A percentile compares a stretch with the other conserved stretches of the same genome.
phyloP scores from a whole-genome alignment of 2,113 vertebrate species.

The Chrysochloris asiatica region DNA sequence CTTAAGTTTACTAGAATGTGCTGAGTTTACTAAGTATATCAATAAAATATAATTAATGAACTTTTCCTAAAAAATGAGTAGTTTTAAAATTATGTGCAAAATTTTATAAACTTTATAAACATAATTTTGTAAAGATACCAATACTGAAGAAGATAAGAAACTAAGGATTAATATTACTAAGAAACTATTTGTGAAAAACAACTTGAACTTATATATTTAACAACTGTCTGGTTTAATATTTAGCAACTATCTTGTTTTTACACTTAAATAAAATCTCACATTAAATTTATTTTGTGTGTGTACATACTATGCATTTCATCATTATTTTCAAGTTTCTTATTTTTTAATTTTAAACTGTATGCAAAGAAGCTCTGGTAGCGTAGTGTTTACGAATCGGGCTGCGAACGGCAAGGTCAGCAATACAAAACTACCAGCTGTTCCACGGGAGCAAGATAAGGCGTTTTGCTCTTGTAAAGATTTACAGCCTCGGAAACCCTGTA shows the following conservation, averaged over 20 bases:
- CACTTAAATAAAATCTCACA: background rate
- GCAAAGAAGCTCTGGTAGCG: too few species aligned
- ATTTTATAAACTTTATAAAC: background rate
- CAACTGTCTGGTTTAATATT: background rate
- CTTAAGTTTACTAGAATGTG: background rate
- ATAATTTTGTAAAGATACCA: background rate
- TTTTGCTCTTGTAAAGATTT: too few species aligned
- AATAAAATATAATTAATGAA: background rate
- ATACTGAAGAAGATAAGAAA: background rate
- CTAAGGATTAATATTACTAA: background rate
- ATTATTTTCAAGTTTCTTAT: background rate
- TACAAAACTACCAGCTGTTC: too few species aligned
- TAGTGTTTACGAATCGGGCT: too few species aligned
- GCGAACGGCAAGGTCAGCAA: too few species aligned
- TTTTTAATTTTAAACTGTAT: background rate
- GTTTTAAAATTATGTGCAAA: background rate
- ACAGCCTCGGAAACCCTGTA: too few species aligned
- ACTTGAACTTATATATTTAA: background rate
- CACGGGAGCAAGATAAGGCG: too few species aligned
- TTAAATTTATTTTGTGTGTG: background rate
- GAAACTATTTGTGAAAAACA: background rate
- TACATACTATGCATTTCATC: background rate
- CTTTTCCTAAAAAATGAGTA: background rate
- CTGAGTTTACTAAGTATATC: background rate
- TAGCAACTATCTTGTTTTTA: background rate